Evolutionary conservation across 1,140 invertebrate genomes (phyloP), one percentile per base, ranked within the genome.

Genomic region (Bombus huntii): DNA sequence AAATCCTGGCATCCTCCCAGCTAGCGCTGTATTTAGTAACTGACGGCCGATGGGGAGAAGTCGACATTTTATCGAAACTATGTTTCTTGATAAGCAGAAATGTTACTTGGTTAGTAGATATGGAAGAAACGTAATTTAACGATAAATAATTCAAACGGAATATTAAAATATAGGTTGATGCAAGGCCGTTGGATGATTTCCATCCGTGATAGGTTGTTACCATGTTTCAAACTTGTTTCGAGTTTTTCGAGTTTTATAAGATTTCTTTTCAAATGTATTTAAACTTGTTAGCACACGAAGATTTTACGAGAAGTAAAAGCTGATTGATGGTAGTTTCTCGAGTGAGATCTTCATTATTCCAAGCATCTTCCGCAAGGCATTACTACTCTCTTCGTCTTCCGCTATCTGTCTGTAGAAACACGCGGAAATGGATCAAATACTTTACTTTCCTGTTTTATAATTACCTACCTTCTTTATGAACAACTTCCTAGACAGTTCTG

Each of bases 41-140:
- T n/a, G 3, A 10, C 4, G 3, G 1, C 3, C 22, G n/a, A 53
- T n/a, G 22, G 6, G 5, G 0, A 15, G 47, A 10, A 5, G 3
- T 18, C 2, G 65, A 31, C 25, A 65, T 47, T 79, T 70, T 28
- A 47, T 78, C 31, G 34, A 34, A 25, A 28, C n/a, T n/a, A 42
- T 57, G 72, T 28, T 47, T 39, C 4, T 28, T 39, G 8, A 13
- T 34, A 34, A 62, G 31, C 9, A 28, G 34, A 31, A 44, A 8
- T 39, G 28, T 22, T 73, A 22, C 31, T 42, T 44, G 3, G 28
- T 18, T 8, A 6, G n/a, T 73, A 31, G 18, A 9, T 25, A 10
- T 25, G 8, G 22, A 68, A 37, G 15, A 37, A 68, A 34, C 3
- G 18, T 18, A 68, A 68, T 68, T 25, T 22, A 22, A 25, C 34